These are phyloP conservation scores for Grallaria varia DNA, from an alignment of 2,113 vertebrate genomes.

Conservation along the genomic window DNA sequence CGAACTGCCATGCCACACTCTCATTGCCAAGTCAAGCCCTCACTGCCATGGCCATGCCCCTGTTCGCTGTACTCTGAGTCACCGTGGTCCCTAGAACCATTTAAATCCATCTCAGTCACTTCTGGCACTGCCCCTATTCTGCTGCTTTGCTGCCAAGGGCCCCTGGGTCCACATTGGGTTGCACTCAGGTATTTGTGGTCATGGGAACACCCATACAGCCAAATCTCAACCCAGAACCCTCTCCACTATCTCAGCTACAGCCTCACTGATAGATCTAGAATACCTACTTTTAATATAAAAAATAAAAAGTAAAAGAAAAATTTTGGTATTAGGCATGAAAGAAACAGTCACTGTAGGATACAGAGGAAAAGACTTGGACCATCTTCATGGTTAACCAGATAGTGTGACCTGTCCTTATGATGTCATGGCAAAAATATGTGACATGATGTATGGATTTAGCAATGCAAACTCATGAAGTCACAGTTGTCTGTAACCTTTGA, in stretches of 20 bases:
- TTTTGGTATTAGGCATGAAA: neutral
- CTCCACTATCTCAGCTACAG: neutral
- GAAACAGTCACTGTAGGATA: neutral
- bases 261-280: neutral
- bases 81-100: neutral
- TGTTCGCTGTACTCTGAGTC: neutral
- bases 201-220: neutral
- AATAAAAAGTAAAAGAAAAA: neutral
- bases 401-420: accelerated
- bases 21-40: neutral
- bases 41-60: too few species aligned
- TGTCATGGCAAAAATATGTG: neutral
- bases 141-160: neutral
- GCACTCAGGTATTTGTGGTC: neutral
- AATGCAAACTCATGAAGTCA: neutral
- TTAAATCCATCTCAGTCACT: neutral
- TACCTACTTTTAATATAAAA: neutral
- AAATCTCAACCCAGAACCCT: neutral
- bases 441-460: neutral
- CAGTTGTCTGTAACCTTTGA: neutral
- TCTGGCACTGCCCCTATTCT: neutral
- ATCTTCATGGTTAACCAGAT: neutral
- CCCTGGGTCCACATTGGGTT: neutral
- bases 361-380: neutral
- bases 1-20: neutral